Base-by-base conservation (phyloP, 2,113 vertebrate species). In the Dunckerocampus dactyliophorus region DNA sequence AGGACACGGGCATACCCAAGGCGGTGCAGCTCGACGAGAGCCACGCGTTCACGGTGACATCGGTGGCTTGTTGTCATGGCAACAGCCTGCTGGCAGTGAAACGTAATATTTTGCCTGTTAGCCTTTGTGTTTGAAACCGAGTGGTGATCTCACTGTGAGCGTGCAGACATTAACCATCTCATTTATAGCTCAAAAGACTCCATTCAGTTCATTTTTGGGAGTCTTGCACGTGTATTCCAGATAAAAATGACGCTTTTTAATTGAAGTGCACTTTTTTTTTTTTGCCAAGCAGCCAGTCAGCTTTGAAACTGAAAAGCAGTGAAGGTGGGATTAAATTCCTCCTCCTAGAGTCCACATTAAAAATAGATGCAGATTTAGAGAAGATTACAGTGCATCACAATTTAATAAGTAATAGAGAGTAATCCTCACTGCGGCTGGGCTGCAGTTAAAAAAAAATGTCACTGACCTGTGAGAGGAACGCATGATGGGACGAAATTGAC, bases 41-140 rank as follows among this genome's bases (percentile, higher is more conserved):
- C 3, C 94, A 95, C 77, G 92, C 93, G 0, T 94, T 94, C 77
- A 71, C 81, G 0, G 93, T 97, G 89, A 95, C 95, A 34, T 98
- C 95, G 0, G 95, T 99, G 64, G 94, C 95, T 74, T 98, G 96
- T 90, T 98, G 96, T 91, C 95, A 98, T 81, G 97, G 97, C 84
- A 98, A 95, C 90, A 98, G 94, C 0, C 91, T 99, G 63, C 90
- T 99, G 84, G 94, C 96, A 67, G 84, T 98, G 51, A 94, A 96
- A 85, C 87, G 95, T 98, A 92, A 96, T 95, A 92, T 87, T 64
- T 81, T 22, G 31, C 77, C 78, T 72, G 77, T 84, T 87, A 80
- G 52, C 21, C 50, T 80, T 77, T 72, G 63, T 76, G 84, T 78
- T 51, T 63, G 65, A 80, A 71, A 77, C 69, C 31, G 46, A 19